Evolutionary conservation across 1,140 invertebrate genomes (phyloP), one percentile per base, ranked within the genome.

Genomic region (Galleria mellonella): DNA sequence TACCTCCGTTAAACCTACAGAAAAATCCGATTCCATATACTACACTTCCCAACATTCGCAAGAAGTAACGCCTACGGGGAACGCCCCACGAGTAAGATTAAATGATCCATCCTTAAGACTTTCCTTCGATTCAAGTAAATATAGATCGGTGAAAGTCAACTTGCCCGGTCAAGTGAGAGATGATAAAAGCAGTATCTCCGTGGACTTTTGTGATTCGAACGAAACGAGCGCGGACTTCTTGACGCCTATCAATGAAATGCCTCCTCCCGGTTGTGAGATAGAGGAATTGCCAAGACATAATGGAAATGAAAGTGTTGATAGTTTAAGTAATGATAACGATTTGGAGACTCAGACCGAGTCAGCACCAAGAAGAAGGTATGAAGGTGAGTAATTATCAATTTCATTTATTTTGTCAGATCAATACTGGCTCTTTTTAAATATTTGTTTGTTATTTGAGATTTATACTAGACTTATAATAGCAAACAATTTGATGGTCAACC

Each of bases 181-280:
- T 6, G 84, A 87, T 44, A 79, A 60, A 35, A 86, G 81, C 15
- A 86, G 79, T 51, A 51, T 86, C 41, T 87, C 84, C 0, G 33
- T 87, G 11, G 86, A 87, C 39, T 76, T 83, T 37, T 87, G 84
- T 45, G 86, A 87, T 44, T 87, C 86, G 0, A 87, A 87, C 45
- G 83, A 87, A 51, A 87, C 86, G 0, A 87, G 83, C 51, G 86
- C 86, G 0, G 86, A 87, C 60, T 87, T 87, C 43, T 53, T 87
- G 31, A 87, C 86, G 14, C 86, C 86, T 0, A 87, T 87, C 5
- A 87, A 87, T 13, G 86, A 87, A 47, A 84, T 87, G 83, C 86
- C 86, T 2, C 74, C 79, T 0, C 75, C 86, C 0, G 78, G 78
- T 1, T 78, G 81, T 39, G 81, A 84, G 45, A 79, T 83, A 7